A percentile compares a stretch with the other conserved stretches of the same genome.
phyloP scores from a whole-genome alignment of 1,140 invertebrate species.

The Orchestia grillus region DNA sequence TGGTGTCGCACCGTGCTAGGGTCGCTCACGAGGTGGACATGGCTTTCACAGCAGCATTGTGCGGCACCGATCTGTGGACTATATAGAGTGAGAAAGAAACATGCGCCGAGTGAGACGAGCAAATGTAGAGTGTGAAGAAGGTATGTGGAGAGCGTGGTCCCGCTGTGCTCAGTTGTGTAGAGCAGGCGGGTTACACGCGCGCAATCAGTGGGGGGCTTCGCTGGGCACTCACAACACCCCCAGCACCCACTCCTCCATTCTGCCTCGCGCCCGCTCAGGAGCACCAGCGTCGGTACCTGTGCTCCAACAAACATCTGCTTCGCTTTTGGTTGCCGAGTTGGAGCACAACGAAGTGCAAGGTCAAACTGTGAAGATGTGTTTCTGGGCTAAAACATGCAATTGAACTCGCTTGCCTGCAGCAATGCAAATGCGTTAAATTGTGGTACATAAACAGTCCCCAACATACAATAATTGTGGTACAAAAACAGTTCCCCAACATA shows the following conservation, averaged over 20 bases:
- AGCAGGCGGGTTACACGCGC: conserved; percentile 1
- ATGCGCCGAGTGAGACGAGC: background rate
- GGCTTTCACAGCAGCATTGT: background rate
- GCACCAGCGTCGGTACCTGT: background rate
- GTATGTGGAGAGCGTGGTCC: background rate
- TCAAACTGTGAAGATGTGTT: background rate
- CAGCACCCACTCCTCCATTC: background rate
- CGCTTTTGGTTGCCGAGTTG: background rate
- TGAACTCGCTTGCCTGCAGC: background rate
- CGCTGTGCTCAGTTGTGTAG: background rate
- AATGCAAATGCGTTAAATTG: background rate
- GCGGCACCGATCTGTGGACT: background rate
- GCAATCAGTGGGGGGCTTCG: background rate
- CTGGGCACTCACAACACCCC: background rate
- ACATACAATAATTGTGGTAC: background rate
- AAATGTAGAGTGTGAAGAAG: conserved; percentile 12
- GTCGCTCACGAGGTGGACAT: background rate
- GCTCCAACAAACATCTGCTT: background rate
- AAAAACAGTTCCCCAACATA: background rate
- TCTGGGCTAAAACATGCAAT: background rate
- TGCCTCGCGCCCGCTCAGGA: background rate
- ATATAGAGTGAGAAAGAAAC: conserved; percentile 20
- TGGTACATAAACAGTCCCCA: background rate
- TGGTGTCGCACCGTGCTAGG: background rate
- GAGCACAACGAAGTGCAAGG: background rate